Percentiles rank a stretch among this genome's conserved stretches.
These are phyloP conservation scores for Ceratitis capitata DNA, from an alignment of 1,140 invertebrate species.

Conservation along the genomic window DNA sequence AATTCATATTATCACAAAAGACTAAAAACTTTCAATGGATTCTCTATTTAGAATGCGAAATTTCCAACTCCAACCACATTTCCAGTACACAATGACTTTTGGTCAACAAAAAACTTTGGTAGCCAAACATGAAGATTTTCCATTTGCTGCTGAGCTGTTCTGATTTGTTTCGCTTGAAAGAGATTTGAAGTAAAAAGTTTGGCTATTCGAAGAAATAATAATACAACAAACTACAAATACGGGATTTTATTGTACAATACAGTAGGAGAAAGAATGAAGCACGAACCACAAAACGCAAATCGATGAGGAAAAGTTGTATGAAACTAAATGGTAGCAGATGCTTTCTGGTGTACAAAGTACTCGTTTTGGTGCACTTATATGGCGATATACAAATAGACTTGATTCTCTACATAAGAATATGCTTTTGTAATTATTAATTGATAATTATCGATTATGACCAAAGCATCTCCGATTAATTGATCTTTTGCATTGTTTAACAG, in stretches of 20 bases:
- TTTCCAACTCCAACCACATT: neutral
- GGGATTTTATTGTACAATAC: neutral
- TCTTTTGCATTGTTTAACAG: too few relatives aligned
- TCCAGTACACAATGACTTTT: constrained; percentile 6
- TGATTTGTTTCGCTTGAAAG: neutral
- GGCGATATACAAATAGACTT: too few relatives aligned
- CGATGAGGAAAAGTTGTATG: neutral
- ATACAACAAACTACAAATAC: neutral
- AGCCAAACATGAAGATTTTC: neutral
- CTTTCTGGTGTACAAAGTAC: too few relatives aligned
- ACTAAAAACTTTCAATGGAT: neutral
- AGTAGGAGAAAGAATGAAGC: neutral
- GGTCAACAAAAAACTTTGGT: constrained; percentile 8
- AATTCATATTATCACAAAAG: neutral
- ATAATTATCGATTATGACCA: too few relatives aligned
- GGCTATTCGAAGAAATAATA: neutral
- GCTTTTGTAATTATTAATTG: too few relatives aligned
- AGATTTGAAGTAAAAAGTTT: neutral
- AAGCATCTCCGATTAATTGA: too few relatives aligned
- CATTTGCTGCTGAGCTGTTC: neutral
- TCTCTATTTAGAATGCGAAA: neutral
- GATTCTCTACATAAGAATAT: too few relatives aligned
- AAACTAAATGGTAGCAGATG: neutral
- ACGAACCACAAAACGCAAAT: neutral
- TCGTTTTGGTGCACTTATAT: too few relatives aligned